phyloP scores from a whole-genome alignment of 2,113 vertebrate species.

The Oenanthe oenanthe region DNA sequence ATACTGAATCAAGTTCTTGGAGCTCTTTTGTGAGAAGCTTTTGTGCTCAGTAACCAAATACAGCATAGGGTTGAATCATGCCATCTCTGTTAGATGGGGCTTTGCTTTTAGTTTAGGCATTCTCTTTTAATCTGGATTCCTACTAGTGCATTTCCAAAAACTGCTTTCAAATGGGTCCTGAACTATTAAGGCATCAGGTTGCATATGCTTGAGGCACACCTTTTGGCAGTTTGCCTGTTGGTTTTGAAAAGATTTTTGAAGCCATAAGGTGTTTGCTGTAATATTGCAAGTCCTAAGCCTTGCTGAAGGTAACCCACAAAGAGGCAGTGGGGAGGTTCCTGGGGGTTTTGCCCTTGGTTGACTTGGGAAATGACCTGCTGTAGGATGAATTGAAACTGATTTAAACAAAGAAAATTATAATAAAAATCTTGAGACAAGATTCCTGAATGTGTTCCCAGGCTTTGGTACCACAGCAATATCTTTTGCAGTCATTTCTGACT shows the following conservation, averaged over 20 bases:
- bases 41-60: neutral
- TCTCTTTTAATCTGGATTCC: neutral
- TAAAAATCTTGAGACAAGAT: neutral
- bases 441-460: neutral
- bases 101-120: neutral
- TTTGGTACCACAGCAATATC: neutral
- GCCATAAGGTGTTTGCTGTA: neutral
- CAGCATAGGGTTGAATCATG: neutral
- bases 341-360: neutral
- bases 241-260: neutral
- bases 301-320: neutral
- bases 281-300: neutral
- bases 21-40: neutral
- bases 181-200: neutral
- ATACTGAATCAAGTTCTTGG: neutral
- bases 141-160: neutral
- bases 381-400: neutral
- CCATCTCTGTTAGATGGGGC: neutral
- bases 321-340: neutral
- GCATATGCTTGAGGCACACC: neutral
- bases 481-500: neutral
- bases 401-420: neutral
- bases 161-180: neutral
- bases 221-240: neutral
- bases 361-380: neutral